These are phyloP conservation scores for Panurus biarmicus DNA, from an alignment of 2,113 vertebrate species.

Conservation along the genomic window DNA sequence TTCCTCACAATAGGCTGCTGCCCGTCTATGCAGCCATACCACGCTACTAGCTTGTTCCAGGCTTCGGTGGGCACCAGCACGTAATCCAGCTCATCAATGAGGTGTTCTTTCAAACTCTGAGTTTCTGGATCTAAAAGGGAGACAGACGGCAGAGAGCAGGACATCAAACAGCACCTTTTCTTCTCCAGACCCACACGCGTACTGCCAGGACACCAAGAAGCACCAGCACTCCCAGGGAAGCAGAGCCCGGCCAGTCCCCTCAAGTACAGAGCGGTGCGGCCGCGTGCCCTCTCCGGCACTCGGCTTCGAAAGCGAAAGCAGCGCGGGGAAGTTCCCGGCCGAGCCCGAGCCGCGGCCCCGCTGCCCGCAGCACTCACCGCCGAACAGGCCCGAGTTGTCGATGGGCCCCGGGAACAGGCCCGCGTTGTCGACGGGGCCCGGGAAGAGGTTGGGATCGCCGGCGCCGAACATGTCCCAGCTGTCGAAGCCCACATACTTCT, in stretches of 20 bases:
- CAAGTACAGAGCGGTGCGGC: fast-evolving
- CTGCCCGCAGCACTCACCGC: constrained; percentile 71
- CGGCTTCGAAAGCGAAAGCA: background rate
- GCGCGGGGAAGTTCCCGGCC: background rate
- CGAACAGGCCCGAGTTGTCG: constrained; percentile 82
- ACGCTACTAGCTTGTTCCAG: constrained; percentile 87
- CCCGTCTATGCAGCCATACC: constrained; percentile 87
- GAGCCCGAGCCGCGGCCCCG: background rate
- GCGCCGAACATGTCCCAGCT: constrained; percentile 92
- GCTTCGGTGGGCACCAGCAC: constrained; percentile 90
- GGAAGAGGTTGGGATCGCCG: constrained; percentile 83
- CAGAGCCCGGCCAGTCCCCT: too few species aligned
- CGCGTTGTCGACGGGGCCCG: constrained; percentile 93
- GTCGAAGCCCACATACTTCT: constrained; percentile 96
- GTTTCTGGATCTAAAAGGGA: constrained; percentile 79
- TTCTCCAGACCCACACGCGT: background rate
- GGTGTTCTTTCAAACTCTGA: constrained; percentile 88
- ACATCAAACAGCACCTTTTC: background rate
- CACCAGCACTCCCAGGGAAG: fast-evolving
- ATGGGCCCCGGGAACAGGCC: constrained; percentile 68
- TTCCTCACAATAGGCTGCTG: constrained; percentile 91
- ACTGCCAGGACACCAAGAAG: fast-evolving
- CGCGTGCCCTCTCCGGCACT: fast-evolving
- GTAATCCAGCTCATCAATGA: constrained; percentile 94
- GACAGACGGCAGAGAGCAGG: background rate